A percentile compares a stretch with the other conserved stretches of the same genome.
phyloP scores from a whole-genome alignment of 1,140 invertebrate genomes.

The Achroia grisella region DNA sequence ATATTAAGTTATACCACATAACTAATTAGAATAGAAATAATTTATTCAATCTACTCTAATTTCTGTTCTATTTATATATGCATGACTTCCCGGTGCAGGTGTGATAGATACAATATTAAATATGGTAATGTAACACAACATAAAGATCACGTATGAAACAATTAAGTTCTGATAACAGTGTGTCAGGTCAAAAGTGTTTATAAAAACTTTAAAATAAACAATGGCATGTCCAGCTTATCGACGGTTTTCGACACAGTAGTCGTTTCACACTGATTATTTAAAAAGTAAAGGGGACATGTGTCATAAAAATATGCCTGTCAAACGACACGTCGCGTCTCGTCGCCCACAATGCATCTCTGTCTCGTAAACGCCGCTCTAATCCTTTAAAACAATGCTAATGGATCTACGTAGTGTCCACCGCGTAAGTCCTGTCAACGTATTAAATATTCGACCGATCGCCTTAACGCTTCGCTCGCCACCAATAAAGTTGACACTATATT shows the following conservation, averaged over 20 bases:
- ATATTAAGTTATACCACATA: too few relatives aligned
- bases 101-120: too few relatives aligned
- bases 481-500: slow-evolving; percentile 71
- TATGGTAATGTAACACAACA: too few relatives aligned
- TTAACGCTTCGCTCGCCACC: slow-evolving; percentile 63
- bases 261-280: slow-evolving; percentile 57
- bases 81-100: too few relatives aligned
- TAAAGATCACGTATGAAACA: too few relatives aligned
- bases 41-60: too few relatives aligned
- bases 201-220: slow-evolving; percentile 8
- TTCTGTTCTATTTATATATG: too few relatives aligned
- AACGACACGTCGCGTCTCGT: slow-evolving; percentile 41
- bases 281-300: slow-evolving; percentile 52
- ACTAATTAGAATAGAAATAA: too few relatives aligned
- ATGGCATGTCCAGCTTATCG: slow-evolving; percentile 33
- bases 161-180: not conserved
- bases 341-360: slow-evolving; percentile 29
- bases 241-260: slow-evolving; percentile 51
- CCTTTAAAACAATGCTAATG: slow-evolving; percentile 73
- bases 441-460: slow-evolving; percentile 48
- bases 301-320: slow-evolving; percentile 66
- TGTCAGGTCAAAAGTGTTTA: slow-evolving; percentile 2
- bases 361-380: slow-evolving; percentile 58
- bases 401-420: slow-evolving; percentile 56
- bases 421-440: slow-evolving; percentile 62